Evolutionary conservation across 2,797 vertebrate species (phyloP), one percentile per base, ranked within the genome.

Genomic region (Eidolon dupreanum): DNA sequence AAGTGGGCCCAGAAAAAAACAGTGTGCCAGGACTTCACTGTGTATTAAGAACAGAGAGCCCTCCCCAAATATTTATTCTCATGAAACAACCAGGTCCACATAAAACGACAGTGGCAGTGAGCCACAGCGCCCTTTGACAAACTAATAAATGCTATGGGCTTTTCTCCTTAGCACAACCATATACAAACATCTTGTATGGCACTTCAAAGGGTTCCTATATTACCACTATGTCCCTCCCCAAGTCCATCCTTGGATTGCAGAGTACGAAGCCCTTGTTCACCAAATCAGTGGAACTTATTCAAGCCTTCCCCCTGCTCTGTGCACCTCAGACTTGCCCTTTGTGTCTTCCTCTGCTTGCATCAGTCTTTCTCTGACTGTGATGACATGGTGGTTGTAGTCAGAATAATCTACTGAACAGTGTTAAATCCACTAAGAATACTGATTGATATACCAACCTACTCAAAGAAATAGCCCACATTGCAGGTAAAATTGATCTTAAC

Each of bases 41-140:
- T 24, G 16, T 83, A 61, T 68, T 86, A 89, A 95, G 38, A 87
- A 86, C 22, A 83, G 57, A 87, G 43, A 36, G 51, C 38, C 38
- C 22, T n/a, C 38, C 17, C 43, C 33, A 90, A 92, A 94, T 71
- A 88, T 57, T 92, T 94, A 93, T 22, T 84, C 53, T 95, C 61
- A 66, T 31, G 57, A 83, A 95, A 87, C 7, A 53, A 26, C 36
- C 43, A 70, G 71, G 33, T 36, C 13, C 15, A 46, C 28, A 20
- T 5, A 22, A 78, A 78, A 49, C 4, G 26, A 57, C 46, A 15
- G 38, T 24, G 9, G 0, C 59, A 81, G 24, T 68, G 33, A 33
- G 53, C 10, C 61, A 88, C 53, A 82, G 31, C 12, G 17, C 31
- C 19, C 70, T 53, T 24, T 88, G 70, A 90, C 22, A 90, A 85